Evolutionary conservation across 2,797 vertebrate species (phyloP), one percentile per base, ranked within the genome.

Genomic region (Galago senegalensis): DNA sequence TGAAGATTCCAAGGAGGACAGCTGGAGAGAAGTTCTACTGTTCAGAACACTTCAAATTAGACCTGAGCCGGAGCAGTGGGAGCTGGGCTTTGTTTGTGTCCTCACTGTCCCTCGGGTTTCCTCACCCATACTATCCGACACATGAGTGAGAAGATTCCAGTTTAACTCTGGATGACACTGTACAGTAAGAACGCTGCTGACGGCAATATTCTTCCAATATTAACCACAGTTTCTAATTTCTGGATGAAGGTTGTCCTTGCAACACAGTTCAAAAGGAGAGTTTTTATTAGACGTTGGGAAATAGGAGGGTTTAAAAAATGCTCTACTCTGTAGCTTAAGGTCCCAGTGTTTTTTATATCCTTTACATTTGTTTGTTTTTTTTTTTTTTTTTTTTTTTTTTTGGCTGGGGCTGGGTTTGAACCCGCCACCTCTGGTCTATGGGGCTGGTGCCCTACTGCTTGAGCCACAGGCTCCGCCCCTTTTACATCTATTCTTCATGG

Each of bases 1-100:
- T 65, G 86, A 96, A 73, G 72, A 31, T 72, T 96, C 84, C 92
- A 25, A 4, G 18, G 46, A 83, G 53, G 49, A 34, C 17, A 27
- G 34, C 49, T 67, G 34, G 80, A 84, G 84, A 40, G 79, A 86
- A 86, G 25, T 58, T 69, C 46, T 72, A 40, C 80, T 21, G 34
- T 60, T 86, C 75, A 17, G 12, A 61, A 76, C 69, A 95, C 80
- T 93, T 80, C 65, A 46, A 89, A 87, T 89, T 84, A 85, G 18
- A 94, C 63, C 58, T 91, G 16, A 73, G 40, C n/a, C 70, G 46
- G 69, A 77, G 46, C 82, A 65, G 27, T 12, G 77, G 46, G 92
- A 31, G 43, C 56, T 9, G 46, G 2, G 10, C 29, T 61, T 46
- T 43, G 25, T 92, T 58, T 60, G 0, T 18, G 4, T 63, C 31